These are phyloP conservation scores for Apodemia hepburni DNA, from an alignment of 2,888 invertebrate species.

Conservation along the genomic window DNA sequence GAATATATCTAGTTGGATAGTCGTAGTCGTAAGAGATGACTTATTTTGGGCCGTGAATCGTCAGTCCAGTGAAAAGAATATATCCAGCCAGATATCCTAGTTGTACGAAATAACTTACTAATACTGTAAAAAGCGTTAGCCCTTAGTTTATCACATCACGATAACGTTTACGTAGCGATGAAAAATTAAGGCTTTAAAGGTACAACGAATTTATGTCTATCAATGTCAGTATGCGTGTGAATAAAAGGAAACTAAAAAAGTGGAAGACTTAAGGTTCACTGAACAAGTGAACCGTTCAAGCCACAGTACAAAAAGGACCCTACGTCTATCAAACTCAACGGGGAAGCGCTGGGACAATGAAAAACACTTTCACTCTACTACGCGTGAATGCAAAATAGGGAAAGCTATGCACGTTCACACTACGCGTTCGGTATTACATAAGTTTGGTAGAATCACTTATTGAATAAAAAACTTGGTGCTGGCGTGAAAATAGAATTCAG, in stretches of 20 bases:
- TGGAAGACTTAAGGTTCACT: conserved; percentile 36
- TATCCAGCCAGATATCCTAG: too few species aligned
- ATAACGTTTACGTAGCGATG: not conserved
- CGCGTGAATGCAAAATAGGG: conserved; percentile 64
- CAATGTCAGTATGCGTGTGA: conserved; percentile 23
- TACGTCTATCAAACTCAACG: conserved; percentile 50
- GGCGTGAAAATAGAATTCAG: conserved; percentile 3
- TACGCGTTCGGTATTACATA: conserved; percentile 10
- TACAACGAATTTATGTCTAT: conserved; percentile 22
- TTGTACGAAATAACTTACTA: too few species aligned
- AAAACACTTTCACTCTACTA: conserved; percentile 64
- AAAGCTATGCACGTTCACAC: conserved; percentile 27
- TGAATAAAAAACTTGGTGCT: conserved; percentile 17
- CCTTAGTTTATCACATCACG: too few species aligned
- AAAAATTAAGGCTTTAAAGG: conserved; percentile 17
- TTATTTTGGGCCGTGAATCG: too few species aligned
- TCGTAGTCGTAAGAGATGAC: too few species aligned
- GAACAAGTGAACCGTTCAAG: conserved; percentile 39
- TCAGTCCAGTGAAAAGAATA: too few species aligned
- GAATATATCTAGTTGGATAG: too few species aligned
- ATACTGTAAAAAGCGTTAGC: too few species aligned
- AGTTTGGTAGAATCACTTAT: conserved; percentile 18
- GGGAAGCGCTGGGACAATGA: conserved; percentile 57
- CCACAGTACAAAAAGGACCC: conserved; percentile 47
- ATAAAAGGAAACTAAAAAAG: conserved; percentile 30